A percentile compares a stretch with the other conserved stretches of the same genome.
These are phyloP conservation scores for Nomada fucata DNA, from an alignment of 2,888 invertebrate species.

Conservation along the genomic window DNA sequence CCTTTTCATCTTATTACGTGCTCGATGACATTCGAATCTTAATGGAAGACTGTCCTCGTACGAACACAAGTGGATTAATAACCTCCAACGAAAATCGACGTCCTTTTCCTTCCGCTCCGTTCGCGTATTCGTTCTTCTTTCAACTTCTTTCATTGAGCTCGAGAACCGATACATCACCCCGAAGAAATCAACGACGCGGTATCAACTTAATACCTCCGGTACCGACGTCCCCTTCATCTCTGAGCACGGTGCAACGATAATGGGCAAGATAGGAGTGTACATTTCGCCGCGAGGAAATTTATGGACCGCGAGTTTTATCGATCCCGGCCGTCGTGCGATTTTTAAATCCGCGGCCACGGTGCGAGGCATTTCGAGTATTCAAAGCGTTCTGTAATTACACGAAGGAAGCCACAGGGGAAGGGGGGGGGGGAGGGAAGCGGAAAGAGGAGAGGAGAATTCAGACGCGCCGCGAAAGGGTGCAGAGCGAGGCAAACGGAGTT, in stretches of 20 bases:
- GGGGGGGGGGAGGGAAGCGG: not conserved
- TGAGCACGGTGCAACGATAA: constrained; percentile 42
- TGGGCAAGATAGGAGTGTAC: constrained; percentile 44
- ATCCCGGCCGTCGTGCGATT: constrained; percentile 43
- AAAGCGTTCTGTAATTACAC: constrained; percentile 62
- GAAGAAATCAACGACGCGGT: constrained; percentile 15
- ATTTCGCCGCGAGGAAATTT: constrained; percentile 49
- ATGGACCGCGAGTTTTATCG: constrained; percentile 57
- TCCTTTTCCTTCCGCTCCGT: not conserved
- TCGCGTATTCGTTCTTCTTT: not conserved
- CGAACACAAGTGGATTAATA: too few species aligned
- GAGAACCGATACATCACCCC: constrained; percentile 41
- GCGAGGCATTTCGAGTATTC: constrained; percentile 59
- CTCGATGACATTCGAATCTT: too few species aligned
- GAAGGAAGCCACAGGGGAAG: not conserved
- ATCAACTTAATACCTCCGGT: constrained; percentile 26
- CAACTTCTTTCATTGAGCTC: not conserved
- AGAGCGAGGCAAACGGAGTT: constrained; percentile 66
- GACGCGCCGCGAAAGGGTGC: constrained; percentile 58
- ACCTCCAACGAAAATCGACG: too few species aligned
- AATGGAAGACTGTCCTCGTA: too few species aligned
- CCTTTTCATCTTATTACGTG: too few species aligned
- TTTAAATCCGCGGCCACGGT: constrained; percentile 41
- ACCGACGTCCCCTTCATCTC: constrained; percentile 44
- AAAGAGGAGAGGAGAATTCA: constrained; percentile 49